Base-by-base conservation (phyloP, 37 sponge, comb jelly and placozoan species). In the Ephydatia muelleri region DNA sequence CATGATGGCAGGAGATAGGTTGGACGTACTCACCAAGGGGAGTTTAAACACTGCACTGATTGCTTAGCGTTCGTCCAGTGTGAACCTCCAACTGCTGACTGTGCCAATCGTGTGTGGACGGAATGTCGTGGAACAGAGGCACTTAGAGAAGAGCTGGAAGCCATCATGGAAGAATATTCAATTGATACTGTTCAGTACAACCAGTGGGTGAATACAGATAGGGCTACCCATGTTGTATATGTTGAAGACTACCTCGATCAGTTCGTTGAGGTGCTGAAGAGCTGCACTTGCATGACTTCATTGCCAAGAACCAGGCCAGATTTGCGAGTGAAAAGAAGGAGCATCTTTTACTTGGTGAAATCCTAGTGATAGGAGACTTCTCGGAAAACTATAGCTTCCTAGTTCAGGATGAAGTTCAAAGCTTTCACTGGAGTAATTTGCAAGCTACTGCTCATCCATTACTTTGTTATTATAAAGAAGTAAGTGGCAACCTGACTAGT, bases 381-480 rank as follows among this genome's bases (percentile, higher is more conserved):
- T 76, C 84, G 26, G 79, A 82, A 39, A 88, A 88, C 49, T 82
- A 86, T 80, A 57, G 65, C n/a, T 85, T 85, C 39, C n/a, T 85
- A 38, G 49, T 78, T 47, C 78, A 85, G 37, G 86, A 85, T 78
- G 87, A 71, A 65, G 79, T 72, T 1, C 86, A 85, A 71, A 79
- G 86, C 23, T 85, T 85, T 40, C 86, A 85, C 72, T 85, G 86
- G 86, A 85, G 78, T 28, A 85, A 85, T 40, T 64, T 36, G 34
- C 86, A 85, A 85, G 67, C 70, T 12, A 77, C 84, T 67, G 38
- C 72, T 29, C 83, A 83, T 49, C 83, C 75, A 30, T 83, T 83
- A 25, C 49, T 73, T 4, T 28, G 75, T 39, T 83, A 83, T 34
- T 83, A 49, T 65, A 83, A 30, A 26, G 79, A 89, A 35, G 35